Percentiles rank a stretch among this genome's conserved stretches.
phyloP scores from a whole-genome alignment of 1,140 invertebrate genomes.

The Danaus plexippus region DNA sequence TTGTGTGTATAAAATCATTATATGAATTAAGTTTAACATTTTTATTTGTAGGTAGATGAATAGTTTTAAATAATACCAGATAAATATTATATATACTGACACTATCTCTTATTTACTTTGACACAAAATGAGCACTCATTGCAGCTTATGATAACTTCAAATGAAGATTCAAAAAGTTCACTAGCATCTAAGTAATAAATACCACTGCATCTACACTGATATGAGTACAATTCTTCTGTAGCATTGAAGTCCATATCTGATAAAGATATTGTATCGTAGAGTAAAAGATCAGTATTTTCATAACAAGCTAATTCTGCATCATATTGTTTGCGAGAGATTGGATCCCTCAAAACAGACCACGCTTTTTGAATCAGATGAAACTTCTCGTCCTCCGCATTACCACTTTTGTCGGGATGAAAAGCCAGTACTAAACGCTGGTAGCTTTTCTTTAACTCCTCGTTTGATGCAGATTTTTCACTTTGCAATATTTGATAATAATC shows the following conservation, averaged over 20 bases:
- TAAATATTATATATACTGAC: too few species aligned
- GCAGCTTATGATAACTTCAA: constrained; percentile 73
- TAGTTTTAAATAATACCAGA: too few species aligned
- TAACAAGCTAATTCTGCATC: constrained; percentile 71
- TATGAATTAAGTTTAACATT: too few species aligned
- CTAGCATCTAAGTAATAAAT: constrained; percentile 70
- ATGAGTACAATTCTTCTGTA: constrained; percentile 59
- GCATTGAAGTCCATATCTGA: constrained; percentile 68
- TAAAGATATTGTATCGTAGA: constrained; percentile 73
- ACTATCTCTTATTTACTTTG: constrained; percentile 54
- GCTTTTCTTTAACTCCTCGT: constrained; percentile 75
- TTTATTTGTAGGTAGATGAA: too few species aligned
- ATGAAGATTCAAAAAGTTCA: constrained; percentile 43
- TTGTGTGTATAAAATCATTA: too few species aligned
- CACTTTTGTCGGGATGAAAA: constrained; percentile 77
- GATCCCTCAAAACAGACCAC: constrained; percentile 75
- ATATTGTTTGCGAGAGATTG: constrained; percentile 70
- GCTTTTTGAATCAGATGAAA: constrained; percentile 76
- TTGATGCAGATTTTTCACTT: constrained; percentile 68
- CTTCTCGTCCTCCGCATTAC: constrained; percentile 28
- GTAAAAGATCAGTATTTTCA: constrained; percentile 68
- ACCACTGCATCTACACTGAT: constrained; percentile 77
- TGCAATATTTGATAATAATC: constrained; percentile 76
- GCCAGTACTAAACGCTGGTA: constrained; percentile 74
- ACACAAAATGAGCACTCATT: constrained; percentile 78